phyloP scores from a whole-genome alignment of 2,888 invertebrate genomes.

The Anthoptus insignis region DNA sequence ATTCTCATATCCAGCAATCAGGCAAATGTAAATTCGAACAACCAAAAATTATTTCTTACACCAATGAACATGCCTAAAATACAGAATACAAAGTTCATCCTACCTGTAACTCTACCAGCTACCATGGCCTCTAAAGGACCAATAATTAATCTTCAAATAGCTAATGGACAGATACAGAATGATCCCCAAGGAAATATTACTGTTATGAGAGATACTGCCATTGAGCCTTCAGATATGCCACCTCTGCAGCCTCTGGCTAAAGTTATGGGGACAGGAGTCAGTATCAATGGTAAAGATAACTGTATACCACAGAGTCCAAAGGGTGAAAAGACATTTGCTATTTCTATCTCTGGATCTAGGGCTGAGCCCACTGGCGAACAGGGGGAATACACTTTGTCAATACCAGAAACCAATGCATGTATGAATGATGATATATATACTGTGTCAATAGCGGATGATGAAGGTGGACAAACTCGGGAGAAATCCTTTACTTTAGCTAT shows the following conservation, averaged over 20 bases:
- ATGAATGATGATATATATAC: constrained; percentile 86
- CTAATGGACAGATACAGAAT: constrained; percentile 88
- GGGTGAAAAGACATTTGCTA: constrained; percentile 71
- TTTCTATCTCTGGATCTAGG: constrained; percentile 80
- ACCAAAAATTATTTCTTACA: constrained; percentile 86
- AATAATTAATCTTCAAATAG: constrained; percentile 90
- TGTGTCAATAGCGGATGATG: constrained; percentile 83
- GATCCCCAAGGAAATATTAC: constrained; percentile 88
- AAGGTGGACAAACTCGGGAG: constrained; percentile 71
- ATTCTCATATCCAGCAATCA: constrained; percentile 81
- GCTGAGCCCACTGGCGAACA: constrained; percentile 82
- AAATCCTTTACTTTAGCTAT: constrained; percentile 79
- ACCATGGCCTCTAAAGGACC: constrained; percentile 87
- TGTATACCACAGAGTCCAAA: constrained; percentile 66
- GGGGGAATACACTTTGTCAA: constrained; percentile 81
- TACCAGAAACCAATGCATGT: constrained; percentile 82
- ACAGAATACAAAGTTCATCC: constrained; percentile 83
- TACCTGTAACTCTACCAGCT: constrained; percentile 82
- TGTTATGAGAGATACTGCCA: constrained; percentile 83
- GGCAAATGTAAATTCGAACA: constrained; percentile 70
- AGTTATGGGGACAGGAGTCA: constrained; percentile 50
- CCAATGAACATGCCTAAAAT: constrained; percentile 87
- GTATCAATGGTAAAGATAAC: constrained; percentile 70
- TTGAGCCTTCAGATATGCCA: constrained; percentile 74
- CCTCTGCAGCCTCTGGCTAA: constrained; percentile 77